Percentiles rank a stretch among this genome's conserved stretches.
These are phyloP conservation scores for Cataglyphis albicans DNA, from an alignment of 2,888 invertebrate genomes.

Conservation along the genomic window DNA sequence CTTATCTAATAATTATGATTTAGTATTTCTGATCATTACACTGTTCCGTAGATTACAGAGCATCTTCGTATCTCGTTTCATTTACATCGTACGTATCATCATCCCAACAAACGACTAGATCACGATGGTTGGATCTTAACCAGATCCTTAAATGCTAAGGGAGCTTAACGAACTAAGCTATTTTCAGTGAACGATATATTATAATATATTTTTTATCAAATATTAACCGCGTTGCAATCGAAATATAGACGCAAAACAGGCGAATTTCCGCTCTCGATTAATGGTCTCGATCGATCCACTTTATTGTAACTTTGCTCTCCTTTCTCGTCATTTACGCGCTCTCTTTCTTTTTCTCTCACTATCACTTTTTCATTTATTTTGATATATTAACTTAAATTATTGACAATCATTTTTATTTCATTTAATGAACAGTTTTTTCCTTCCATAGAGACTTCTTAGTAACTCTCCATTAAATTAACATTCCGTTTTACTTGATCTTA, in stretches of 20 bases:
- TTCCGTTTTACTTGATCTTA: constrained; percentile 34
- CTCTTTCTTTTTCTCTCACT: neutral
- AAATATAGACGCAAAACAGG: constrained; percentile 72
- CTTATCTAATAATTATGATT: constrained; percentile 39
- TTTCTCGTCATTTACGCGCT: neutral
- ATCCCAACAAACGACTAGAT: constrained; percentile 85
- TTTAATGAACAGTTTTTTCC: constrained; percentile 20
- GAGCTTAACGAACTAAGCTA: constrained; percentile 76
- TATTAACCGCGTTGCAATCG: constrained; percentile 74
- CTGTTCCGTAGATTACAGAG: constrained; percentile 28
- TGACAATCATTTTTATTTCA: constrained; percentile 22
- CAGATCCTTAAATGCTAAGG: constrained; percentile 82
- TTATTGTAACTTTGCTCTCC: constrained; percentile 25
- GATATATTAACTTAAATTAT: constrained; percentile 13
- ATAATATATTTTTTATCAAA: constrained; percentile 68
- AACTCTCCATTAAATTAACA: constrained; percentile 39
- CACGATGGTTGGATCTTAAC: constrained; percentile 82
- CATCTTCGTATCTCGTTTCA: constrained; percentile 28
- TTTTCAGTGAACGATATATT: constrained; percentile 77
- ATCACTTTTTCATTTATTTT: constrained; percentile 4
- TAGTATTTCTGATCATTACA: constrained; percentile 4
- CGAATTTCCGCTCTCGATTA: constrained; percentile 65
- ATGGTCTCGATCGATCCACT: constrained; percentile 60
- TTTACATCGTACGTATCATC: constrained; percentile 68
- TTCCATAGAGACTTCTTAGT: neutral